Evolutionary conservation across 2,888 invertebrate genomes (phyloP), one percentile per base, ranked within the genome.

Genomic region (Nemapogon koenigi): DNA sequence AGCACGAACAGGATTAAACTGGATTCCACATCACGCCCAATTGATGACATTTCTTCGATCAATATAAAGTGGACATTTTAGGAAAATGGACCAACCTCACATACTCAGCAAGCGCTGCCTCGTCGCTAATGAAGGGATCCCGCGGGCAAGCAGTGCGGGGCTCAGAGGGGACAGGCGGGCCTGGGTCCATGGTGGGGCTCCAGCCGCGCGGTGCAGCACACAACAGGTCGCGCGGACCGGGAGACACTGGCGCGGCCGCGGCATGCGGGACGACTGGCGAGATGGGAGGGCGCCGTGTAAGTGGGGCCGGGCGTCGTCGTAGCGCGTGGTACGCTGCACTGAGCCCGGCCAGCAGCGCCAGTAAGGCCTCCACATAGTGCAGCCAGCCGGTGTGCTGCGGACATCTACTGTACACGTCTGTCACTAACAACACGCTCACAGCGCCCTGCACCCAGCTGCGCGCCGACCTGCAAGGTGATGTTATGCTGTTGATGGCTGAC

Each of bases 391-490:
- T 59, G 52, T 75, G 62, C 22, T 70, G 64, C 2, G 71, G 68
- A 42, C 81, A 81, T 46, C 67, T 63, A 49, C 66, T 57, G 27
- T 62, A 66, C n/a, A n/a, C 40, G 68, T 69, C 45, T 46, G 59
- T 51, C 29, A 39, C 16, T 49, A 36, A 44, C 16, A 6, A 10
- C n/a, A n/a, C n/a, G n/a, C n/a, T n/a, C n/a, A n/a, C n/a, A n/a
- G n/a, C n/a, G n/a, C n/a, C 42, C 63, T 60, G 49, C 36, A 37
- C 19, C n/a, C 2, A 8, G 15, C 14, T 19, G 3, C 11, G 22
- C 4, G 18, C 27, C 15, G 16, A 16, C 8, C 11, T 16, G 14
- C 8, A 37, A 15, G 4, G 8, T 26, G 22, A 27, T 35, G n/a
- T 13, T 4, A 36, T n/a, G n/a, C n/a, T n/a, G n/a, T n/a, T n/a